Percentiles rank a stretch among this genome's conserved stretches.
These are phyloP conservation scores for Pegea sp. DNA, from an alignment of 23 tunicate species.

Conservation along the genomic window DNA sequence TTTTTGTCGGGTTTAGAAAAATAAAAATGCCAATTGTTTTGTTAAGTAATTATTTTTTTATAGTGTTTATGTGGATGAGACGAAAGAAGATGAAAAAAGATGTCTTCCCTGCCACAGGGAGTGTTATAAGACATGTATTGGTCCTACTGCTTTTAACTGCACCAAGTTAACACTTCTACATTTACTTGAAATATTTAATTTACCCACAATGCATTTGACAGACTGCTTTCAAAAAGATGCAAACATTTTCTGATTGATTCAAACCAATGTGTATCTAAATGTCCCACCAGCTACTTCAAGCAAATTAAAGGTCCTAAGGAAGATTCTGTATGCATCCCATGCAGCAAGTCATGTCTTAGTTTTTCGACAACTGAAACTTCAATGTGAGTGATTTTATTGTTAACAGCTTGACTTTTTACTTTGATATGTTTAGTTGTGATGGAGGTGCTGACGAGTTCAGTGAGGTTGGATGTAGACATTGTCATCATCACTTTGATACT, in stretches of 20 bases:
- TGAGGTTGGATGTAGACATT: background rate
- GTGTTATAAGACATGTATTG: slow-evolving; percentile 32
- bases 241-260: no score
- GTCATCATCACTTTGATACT: no score
- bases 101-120: slow-evolving; percentile 59
- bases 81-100: slow-evolving; percentile 4
- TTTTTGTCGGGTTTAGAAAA: background rate
- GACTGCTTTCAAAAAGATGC: no score
- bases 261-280: slow-evolving; percentile 22
- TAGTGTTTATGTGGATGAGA: no score
- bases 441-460: background rate
- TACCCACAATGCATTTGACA: no score
- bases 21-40: background rate
- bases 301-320: slow-evolving; percentile 2
- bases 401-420: no score
- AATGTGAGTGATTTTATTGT: no score
- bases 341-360: no score
- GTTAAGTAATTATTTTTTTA: no score
- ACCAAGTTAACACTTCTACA: no score
- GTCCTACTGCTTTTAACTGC: slow-evolving; percentile 44
- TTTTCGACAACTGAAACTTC: no score
- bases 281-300: slow-evolving; percentile 9
- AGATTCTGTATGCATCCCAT: slow-evolving; percentile 33
- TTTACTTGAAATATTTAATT: no score
- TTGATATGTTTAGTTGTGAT: background rate